Conservation (phyloP, 2,888 invertebrate genomes). For the Craniophora ligustri region DNA sequence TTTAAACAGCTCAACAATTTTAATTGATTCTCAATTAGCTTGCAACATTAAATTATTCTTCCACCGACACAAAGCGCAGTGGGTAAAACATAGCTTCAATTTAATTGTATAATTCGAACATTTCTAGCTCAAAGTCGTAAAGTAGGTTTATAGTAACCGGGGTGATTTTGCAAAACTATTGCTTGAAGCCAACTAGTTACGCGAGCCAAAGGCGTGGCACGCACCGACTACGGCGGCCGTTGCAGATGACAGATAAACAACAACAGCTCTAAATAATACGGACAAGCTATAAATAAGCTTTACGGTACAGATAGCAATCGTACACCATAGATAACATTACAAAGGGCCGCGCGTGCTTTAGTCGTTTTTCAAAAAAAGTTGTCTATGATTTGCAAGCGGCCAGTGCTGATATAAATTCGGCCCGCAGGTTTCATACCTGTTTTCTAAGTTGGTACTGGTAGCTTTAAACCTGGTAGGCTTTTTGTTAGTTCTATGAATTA, state of each 20-base stretch:
- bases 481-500: too few species aligned
- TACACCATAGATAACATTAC: constrained; percentile 41
- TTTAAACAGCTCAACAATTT: constrained; percentile 11
- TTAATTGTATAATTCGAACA: constrained; percentile 30
- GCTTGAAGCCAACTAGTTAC: constrained; percentile 42
- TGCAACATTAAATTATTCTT: constrained; percentile 7
- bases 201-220: constrained; percentile 45
- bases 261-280: constrained; percentile 41
- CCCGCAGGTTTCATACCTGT: neutral
- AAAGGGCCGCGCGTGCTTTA: constrained; percentile 27
- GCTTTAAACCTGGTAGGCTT: neutral
- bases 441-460: neutral
- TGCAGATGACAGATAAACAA: constrained; percentile 56
- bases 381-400: constrained; percentile 17
- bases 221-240: constrained; percentile 27
- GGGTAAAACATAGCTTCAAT: constrained; percentile 18
- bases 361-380: constrained; percentile 26
- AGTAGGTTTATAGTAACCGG: constrained; percentile 29
- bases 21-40: constrained; percentile 26
- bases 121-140: constrained; percentile 17
- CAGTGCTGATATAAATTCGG: neutral
- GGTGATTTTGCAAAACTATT: constrained; percentile 51
- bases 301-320: constrained; percentile 36
- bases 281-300: constrained; percentile 38
- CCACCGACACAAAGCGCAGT: constrained; percentile 3